These are phyloP conservation scores for Epirrhoe alternata DNA, from an alignment of 2,888 invertebrate genomes.

Conservation along the genomic window DNA sequence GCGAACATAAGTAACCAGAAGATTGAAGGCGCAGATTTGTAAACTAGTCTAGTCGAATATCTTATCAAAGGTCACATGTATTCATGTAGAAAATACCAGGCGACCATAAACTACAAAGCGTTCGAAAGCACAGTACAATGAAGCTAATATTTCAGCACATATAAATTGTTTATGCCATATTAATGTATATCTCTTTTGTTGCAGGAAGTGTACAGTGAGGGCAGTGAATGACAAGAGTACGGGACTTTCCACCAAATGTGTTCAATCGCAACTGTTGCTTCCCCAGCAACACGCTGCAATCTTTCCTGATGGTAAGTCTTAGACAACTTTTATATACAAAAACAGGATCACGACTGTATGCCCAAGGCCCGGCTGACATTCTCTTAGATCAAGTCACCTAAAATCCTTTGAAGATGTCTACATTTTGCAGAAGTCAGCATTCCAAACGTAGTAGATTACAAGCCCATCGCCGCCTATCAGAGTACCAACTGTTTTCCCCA, in stretches of 20 bases:
- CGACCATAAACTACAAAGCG: neutral
- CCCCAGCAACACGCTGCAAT: slow-evolving; percentile 51
- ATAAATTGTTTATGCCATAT: no score
- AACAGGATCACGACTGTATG: no score
- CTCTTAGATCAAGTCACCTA: no score
- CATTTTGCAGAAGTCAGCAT: no score
- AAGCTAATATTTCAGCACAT: no score
- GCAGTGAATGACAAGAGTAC: slow-evolving; percentile 45
- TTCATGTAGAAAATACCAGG: neutral
- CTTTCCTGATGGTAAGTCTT: slow-evolving; percentile 57
- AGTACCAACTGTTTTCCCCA: no score
- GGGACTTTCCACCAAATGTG: slow-evolving; percentile 65
- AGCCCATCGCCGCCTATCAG: no score
- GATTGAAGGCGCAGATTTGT: no score
- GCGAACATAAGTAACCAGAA: no score
- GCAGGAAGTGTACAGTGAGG: slow-evolving; percentile 59
- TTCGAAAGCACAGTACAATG: neutral
- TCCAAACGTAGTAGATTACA: no score
- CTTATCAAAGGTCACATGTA: neutral
- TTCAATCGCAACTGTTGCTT: slow-evolving; percentile 69
- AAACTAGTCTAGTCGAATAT: neutral
- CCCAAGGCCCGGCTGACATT: no score
- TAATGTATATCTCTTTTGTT: slow-evolving; percentile 56
- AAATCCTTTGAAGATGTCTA: no score
- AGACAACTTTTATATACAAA: neutral